Evolutionary conservation across 2,113 vertebrate genomes (phyloP).

Genomic region (Tor tambroides): DNA sequence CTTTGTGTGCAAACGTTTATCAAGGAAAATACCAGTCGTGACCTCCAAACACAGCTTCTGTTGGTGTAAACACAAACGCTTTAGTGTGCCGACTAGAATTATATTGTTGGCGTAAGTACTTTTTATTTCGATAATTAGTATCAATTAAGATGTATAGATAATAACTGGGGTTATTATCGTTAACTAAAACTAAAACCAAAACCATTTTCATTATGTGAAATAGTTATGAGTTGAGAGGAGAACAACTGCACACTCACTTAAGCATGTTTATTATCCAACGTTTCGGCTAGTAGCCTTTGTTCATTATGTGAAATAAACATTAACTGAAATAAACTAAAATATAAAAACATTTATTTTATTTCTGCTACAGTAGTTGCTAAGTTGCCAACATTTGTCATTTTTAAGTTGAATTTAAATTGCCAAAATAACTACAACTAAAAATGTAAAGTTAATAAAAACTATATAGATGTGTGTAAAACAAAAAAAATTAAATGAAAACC

Average conservation of each 20-base stretch:
- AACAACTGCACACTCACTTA: no score
- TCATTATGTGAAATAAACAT: not conserved
- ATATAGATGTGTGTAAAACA: no score
- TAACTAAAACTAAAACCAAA: not conserved
- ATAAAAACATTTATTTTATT: not conserved
- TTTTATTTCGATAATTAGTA: not conserved
- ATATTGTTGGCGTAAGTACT: not conserved
- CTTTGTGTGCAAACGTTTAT: conserved; percentile 27
- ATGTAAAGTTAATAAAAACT: no score
- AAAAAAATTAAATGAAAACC: no score
- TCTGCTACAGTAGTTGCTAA: no score
- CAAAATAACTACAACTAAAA: no score
- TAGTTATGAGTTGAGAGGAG: no score
- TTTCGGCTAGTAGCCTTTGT: no score
- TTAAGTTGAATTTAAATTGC: no score
- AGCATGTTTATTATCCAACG: no score
- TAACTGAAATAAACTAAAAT: not conserved
- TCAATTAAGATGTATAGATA: not conserved
- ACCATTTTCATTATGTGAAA: not conserved
- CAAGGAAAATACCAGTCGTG: conserved; percentile 76
- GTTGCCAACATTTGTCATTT: no score
- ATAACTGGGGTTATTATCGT: not conserved
- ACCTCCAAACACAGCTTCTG: conserved; percentile 71
- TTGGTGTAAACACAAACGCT: conserved; percentile 49
- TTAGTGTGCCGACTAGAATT: not conserved